Conservation (phyloP, 2,888 invertebrate species). For the Timema podura region DNA sequence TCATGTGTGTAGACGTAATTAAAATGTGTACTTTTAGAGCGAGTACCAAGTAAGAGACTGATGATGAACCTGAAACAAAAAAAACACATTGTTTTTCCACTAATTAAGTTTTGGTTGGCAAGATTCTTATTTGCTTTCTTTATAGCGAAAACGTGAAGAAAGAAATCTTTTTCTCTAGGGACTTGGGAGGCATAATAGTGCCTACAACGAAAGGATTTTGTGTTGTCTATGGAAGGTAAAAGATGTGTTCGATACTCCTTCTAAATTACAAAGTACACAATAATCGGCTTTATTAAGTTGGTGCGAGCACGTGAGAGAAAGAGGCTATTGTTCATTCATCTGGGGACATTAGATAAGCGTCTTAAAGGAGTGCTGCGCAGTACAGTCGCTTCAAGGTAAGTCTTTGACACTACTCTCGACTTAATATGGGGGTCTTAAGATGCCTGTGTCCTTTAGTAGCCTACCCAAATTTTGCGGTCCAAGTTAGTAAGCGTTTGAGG, state of each 20-base stretch:
- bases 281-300: slow-evolving; percentile 27
- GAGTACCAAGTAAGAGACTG: too few species aligned
- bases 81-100: neutral
- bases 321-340: slow-evolving; percentile 21
- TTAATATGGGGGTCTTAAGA: too few species aligned
- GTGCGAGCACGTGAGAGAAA: neutral
- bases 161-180: neutral
- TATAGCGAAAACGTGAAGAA: slow-evolving; percentile 1
- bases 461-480: too few species aligned
- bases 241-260: neutral
- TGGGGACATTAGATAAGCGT: slow-evolving; percentile 23
- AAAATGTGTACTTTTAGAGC: too few species aligned
- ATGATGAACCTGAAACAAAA: neutral
- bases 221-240: too few species aligned
- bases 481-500: too few species aligned
- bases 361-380: slow-evolving; percentile 9
- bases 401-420: too few species aligned
- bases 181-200: neutral
- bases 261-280: slow-evolving; percentile 22
- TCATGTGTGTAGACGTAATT: too few species aligned
- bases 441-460: too few species aligned
- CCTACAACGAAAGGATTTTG: too few species aligned
- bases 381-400: too few species aligned
- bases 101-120: neutral
- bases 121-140: neutral